These are phyloP conservation scores for Leptinotarsa rubiginosa DNA, from an alignment of 2,888 invertebrate species.

Conservation along the genomic window DNA sequence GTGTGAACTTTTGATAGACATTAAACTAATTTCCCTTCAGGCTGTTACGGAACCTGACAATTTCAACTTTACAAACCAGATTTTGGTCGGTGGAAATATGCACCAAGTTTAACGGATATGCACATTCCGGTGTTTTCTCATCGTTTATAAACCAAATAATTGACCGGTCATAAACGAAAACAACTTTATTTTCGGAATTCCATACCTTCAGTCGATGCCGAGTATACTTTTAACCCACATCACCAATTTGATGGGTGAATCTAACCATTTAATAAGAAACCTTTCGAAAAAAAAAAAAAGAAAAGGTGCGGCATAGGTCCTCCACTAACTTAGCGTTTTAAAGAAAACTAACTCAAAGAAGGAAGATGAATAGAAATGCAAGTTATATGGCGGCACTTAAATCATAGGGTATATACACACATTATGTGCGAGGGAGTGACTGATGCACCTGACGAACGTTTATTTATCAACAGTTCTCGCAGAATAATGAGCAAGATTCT, in stretches of 20 bases:
- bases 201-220: neutral
- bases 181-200: neutral
- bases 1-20: too few species aligned
- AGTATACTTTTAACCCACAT: slow-evolving; percentile 2
- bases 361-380: slow-evolving; percentile 25
- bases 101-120: too few species aligned
- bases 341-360: slow-evolving; percentile 18
- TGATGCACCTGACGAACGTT: neutral
- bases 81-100: too few species aligned
- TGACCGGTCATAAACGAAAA: slow-evolving; percentile 11
- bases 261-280: slow-evolving; percentile 33
- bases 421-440: neutral
- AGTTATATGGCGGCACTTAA: slow-evolving; percentile 21
- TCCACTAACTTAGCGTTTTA: slow-evolving; percentile 8
- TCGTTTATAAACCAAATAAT: neutral
- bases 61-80: too few species aligned
- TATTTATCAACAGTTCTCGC: neutral
- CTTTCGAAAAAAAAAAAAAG: slow-evolving; percentile 21
- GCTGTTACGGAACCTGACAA: too few species aligned
- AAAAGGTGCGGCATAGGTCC: slow-evolving; percentile 15
- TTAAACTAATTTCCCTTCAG: too few species aligned
- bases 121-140: neutral
- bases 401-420: slow-evolving; percentile 17
- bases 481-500: neutral
- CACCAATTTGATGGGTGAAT: slow-evolving; percentile 23